Conservation (phyloP, 2,797 vertebrate species). For the Acrossocheilus wenchowensis region DNA sequence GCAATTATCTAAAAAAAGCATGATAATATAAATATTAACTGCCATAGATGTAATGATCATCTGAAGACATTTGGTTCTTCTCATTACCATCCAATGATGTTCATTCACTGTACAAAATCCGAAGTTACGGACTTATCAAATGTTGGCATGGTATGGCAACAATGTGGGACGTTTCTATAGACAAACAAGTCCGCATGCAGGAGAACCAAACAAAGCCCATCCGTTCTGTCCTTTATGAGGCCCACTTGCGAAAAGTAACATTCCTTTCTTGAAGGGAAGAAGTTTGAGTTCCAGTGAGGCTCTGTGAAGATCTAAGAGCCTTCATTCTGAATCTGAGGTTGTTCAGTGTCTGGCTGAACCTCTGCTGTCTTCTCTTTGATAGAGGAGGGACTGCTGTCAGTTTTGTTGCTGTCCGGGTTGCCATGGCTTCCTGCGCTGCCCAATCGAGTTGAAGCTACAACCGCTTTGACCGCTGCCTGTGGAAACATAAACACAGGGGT, state of each 20-base stretch:
- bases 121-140: constrained; percentile 42
- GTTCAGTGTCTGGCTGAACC: constrained; percentile 59
- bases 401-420: constrained; percentile 73
- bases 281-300: not conserved
- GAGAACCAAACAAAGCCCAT: constrained; percentile 40
- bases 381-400: constrained; percentile 63
- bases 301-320: constrained; percentile 62
- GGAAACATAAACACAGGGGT: constrained; percentile 28
- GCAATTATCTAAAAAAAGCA: constrained; percentile 15
- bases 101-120: constrained; percentile 48
- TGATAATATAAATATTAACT: constrained; percentile 28
- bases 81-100: constrained; percentile 26
- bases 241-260: constrained; percentile 38
- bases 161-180: constrained; percentile 43
- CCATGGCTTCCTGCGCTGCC: constrained; percentile 81
- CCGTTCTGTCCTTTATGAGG: constrained; percentile 29
- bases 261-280: constrained; percentile 30
- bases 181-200: constrained; percentile 62
- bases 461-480: constrained; percentile 88
- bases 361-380: constrained; percentile 55
- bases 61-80: constrained; percentile 15
- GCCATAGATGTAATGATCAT: constrained; percentile 32
- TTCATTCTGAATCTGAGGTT: constrained; percentile 56
- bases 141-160: constrained; percentile 39
- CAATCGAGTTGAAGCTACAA: constrained; percentile 85